These are phyloP conservation scores for Lates calcarifer DNA, from an alignment of 2,113 vertebrate species.

Conservation along the genomic window DNA sequence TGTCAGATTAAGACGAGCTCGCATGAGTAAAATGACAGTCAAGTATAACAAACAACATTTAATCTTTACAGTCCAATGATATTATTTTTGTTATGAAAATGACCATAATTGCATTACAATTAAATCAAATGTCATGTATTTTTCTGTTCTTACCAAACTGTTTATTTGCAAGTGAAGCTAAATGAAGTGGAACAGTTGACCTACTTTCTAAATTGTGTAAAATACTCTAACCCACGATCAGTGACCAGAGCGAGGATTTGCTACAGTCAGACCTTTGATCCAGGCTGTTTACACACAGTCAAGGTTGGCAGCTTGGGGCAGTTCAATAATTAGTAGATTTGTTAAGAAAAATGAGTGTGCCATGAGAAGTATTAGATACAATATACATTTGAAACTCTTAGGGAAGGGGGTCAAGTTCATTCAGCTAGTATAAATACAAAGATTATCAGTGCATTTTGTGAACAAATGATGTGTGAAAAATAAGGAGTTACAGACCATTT, in stretches of 20 bases:
- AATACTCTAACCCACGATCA: conserved; percentile 31
- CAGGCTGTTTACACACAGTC: conserved; percentile 48
- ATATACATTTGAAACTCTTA: conserved; percentile 37
- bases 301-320: conserved; percentile 7
- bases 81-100: conserved; percentile 55
- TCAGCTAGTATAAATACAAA: conserved; percentile 71
- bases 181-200: conserved; percentile 21
- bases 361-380: conserved; percentile 25
- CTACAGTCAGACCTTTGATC: conserved; percentile 55
- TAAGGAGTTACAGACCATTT: neutral
- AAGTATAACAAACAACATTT: conserved; percentile 71
- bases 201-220: conserved; percentile 42
- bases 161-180: conserved; percentile 22
- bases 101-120: conserved; percentile 51
- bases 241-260: conserved; percentile 12
- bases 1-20: neutral
- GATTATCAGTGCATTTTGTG: conserved; percentile 82
- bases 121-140: conserved; percentile 42
- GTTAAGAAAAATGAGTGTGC: conserved; percentile 16
- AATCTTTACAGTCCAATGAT: conserved; percentile 67
- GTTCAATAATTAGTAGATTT: conserved; percentile 37
- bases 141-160: conserved; percentile 17
- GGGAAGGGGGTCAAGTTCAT: conserved; percentile 60
- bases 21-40: conserved; percentile 32
- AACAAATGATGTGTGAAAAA: conserved; percentile 32